These are phyloP conservation scores for Pegea sp. DNA, from an alignment of 23 tunicate species.

Conservation along the genomic window DNA sequence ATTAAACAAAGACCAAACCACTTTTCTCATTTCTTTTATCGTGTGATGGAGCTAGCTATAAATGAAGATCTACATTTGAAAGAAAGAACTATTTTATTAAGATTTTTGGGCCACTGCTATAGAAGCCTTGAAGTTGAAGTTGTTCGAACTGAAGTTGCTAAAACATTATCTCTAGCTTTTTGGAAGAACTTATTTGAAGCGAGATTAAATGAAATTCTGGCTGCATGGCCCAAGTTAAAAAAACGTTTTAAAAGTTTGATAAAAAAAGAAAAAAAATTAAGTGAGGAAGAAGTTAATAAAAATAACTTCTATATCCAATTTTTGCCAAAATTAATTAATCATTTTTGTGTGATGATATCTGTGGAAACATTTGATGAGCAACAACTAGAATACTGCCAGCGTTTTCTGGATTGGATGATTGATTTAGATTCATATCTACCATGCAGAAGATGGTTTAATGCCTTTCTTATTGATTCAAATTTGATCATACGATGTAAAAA, in stretches of 20 bases:
- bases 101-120: conserved; percentile 84
- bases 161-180: conserved; percentile 50
- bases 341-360: conserved; percentile 50
- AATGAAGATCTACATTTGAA: conserved; percentile 21
- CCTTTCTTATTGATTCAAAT: conserved; percentile 35
- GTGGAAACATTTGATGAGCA: conserved; percentile 32
- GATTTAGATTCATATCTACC: conserved; percentile 88
- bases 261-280: conserved; percentile 70
- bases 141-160: conserved; percentile 43
- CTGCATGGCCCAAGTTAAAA: conserved; percentile 15
- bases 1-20: conserved; percentile 48
- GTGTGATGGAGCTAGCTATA: conserved; percentile 47
- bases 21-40: conserved; percentile 43
- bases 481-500: conserved; percentile 66
- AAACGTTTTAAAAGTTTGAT: conserved; percentile 54
- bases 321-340: conserved; percentile 28
- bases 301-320: too few relatives aligned
- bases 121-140: conserved; percentile 90
- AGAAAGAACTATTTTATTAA: conserved; percentile 58
- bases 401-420: conserved; percentile 82
- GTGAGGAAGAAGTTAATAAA: too few relatives aligned
- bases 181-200: conserved; percentile 62
- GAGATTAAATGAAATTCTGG: conserved; percentile 44
- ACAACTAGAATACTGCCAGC: conserved; percentile 45
- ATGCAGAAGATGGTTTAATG: conserved; percentile 80